phyloP scores from a whole-genome alignment of 2,797 vertebrate species.

The Dryobates pubescens region DNA sequence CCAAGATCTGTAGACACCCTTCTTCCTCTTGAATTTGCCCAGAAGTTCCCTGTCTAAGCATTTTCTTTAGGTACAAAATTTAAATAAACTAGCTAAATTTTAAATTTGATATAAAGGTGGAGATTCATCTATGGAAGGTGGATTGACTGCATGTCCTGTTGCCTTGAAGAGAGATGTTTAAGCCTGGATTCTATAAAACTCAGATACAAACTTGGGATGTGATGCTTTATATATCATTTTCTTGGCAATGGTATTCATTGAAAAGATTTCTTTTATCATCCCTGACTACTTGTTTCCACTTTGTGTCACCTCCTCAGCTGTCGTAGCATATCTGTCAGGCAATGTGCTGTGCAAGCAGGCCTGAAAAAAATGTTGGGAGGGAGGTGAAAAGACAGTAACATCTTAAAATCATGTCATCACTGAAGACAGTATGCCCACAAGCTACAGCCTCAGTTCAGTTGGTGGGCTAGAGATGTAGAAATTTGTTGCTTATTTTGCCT shows the following conservation, averaged over 20 bases:
- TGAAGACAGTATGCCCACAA: neutral
- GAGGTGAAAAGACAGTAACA: neutral
- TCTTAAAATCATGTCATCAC: neutral
- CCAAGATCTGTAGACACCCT: too few species aligned
- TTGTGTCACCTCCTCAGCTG: slow-evolving; percentile 8
- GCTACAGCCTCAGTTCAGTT: neutral
- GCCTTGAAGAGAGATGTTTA: neutral
- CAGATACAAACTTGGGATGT: neutral
- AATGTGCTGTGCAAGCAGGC: slow-evolving; percentile 10
- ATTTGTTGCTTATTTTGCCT: neutral
- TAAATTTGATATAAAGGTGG: neutral
- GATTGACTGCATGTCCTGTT: neutral
- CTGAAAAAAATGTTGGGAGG: neutral
- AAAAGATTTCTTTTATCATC: slow-evolving; percentile 37
- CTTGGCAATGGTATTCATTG: slow-evolving; percentile 26
- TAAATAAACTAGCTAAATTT: neutral
- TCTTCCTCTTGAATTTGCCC: too few species aligned
- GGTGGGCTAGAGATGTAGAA: neutral
- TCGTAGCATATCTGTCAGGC: neutral
- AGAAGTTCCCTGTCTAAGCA: too few species aligned
- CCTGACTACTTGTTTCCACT: neutral
- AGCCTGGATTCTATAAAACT: neutral
- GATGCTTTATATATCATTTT: slow-evolving; percentile 5
- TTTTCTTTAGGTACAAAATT: neutral
- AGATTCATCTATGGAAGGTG: neutral